Conservation (phyloP, 2,888 invertebrate genomes). For the Brachyptera putata region DNA sequence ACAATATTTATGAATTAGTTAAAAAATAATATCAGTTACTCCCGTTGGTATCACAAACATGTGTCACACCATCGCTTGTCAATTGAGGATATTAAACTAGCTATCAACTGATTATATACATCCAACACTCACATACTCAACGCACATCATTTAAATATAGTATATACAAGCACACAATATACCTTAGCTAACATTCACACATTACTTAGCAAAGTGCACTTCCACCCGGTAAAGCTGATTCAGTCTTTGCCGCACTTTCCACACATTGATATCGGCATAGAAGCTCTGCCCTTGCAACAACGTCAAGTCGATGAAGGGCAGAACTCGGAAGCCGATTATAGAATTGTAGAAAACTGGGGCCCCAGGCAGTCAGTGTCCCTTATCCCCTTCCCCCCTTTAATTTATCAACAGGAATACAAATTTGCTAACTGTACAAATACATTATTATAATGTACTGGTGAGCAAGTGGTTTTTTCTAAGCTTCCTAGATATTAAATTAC, state of each 20-base stretch:
- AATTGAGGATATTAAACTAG: background rate
- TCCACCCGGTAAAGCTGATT: background rate
- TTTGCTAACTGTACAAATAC: background rate
- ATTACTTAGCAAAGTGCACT: background rate
- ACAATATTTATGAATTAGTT: slow-evolving; percentile 22
- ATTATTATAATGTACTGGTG: too few species aligned
- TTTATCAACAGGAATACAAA: background rate
- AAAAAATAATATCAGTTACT: slow-evolving; percentile 21
- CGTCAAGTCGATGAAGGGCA: too few species aligned
- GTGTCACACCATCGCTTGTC: background rate
- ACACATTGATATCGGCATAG: background rate
- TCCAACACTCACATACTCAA: background rate
- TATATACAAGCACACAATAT: slow-evolving; percentile 13
- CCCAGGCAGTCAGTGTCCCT: slow-evolving; percentile 3
- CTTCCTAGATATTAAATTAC: too few species aligned
- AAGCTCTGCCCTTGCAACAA: background rate
- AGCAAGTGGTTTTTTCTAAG: too few species aligned
- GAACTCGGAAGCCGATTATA: background rate
- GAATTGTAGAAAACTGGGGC: background rate
- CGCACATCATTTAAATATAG: background rate
- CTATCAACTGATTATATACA: slow-evolving; percentile 14
- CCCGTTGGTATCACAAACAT: background rate
- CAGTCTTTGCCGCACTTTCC: slow-evolving; percentile 10
- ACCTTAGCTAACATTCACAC: background rate
- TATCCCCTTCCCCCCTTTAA: background rate